A percentile compares a stretch with the other conserved stretches of the same genome.
These are phyloP conservation scores for Enhydra lutris DNA, from an alignment of 2,113 vertebrate species.

Conservation along the genomic window DNA sequence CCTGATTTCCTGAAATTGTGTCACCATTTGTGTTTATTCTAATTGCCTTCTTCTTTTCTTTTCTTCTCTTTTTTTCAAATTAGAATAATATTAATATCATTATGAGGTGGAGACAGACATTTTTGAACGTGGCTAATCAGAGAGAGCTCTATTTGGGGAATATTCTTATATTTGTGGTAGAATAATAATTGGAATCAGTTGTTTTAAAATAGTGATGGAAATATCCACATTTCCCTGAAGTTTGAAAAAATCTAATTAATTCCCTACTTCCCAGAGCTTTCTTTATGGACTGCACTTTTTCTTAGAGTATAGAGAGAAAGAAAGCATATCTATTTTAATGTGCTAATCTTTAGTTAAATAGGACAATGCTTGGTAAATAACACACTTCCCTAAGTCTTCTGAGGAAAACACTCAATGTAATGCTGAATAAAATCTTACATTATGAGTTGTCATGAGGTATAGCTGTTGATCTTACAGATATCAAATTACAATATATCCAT, in stretches of 20 bases:
- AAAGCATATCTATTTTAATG: constrained; percentile 57
- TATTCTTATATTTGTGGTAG: constrained; percentile 4
- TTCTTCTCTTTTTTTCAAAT: not conserved
- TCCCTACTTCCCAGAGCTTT: constrained; percentile 28
- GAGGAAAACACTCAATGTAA: constrained; percentile 79
- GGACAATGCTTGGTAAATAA: constrained; percentile 77
- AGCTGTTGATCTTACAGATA: constrained; percentile 82
- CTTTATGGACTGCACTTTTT: not conserved
- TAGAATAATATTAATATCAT: not conserved
- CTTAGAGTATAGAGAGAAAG: not conserved
- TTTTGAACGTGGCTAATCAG: constrained; percentile 5
- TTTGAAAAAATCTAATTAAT: constrained; percentile 46
- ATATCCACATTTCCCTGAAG: not conserved
- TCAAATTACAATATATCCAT: constrained; percentile 82
- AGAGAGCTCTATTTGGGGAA: not conserved
- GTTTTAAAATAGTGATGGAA: constrained; percentile 38
- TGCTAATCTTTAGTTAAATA: constrained; percentile 77
- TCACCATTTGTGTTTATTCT: constrained; percentile 39
- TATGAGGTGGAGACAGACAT: constrained; percentile 4
- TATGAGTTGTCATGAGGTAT: constrained; percentile 79
- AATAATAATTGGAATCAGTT: constrained; percentile 24
- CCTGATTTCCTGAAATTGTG: constrained; percentile 24
- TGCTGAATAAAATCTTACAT: constrained; percentile 81
- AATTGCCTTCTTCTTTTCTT: constrained; percentile 6
- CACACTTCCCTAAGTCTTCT: constrained; percentile 70